Percentiles rank a stretch among this genome's conserved stretches.
Conservation (phyloP, 2,797 vertebrate genomes). For the Craterocephalus amniculus region DNA sequence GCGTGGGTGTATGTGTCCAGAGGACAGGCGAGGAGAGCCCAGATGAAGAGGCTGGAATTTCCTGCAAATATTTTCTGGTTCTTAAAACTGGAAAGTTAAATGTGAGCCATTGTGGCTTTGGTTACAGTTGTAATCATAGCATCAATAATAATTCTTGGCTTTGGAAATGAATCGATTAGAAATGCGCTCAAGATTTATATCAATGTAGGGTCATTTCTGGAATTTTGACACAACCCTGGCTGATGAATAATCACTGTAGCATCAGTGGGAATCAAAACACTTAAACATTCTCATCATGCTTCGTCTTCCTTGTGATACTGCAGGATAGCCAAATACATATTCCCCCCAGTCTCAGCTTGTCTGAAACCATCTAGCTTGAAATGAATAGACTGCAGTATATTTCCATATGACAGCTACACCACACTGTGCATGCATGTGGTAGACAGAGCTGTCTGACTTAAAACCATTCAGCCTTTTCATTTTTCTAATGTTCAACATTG, state of each 20-base stretch:
- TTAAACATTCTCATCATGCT: conserved; percentile 4
- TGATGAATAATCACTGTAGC: conserved; percentile 2
- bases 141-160: conserved; percentile 11
- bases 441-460: conserved; percentile 30
- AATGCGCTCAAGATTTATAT: background rate
- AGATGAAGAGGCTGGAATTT: conserved; percentile 62
- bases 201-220: background rate
- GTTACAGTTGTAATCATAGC: conserved; percentile 22
- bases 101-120: conserved; percentile 9
- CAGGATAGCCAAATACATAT: conserved; percentile 11
- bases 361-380: conserved; percentile 41
- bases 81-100: conserved; percentile 19
- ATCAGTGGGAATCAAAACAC: background rate
- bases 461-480: conserved; percentile 37
- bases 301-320: conserved; percentile 22
- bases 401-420: conserved; percentile 41
- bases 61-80: conserved; percentile 52
- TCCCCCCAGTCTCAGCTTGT: conserved; percentile 6
- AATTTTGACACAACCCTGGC: conserved; percentile 11
- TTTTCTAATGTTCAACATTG: conserved; percentile 27
- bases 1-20: conserved; percentile 6
- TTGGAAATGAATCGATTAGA: conserved; percentile 27
- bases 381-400: conserved; percentile 23
- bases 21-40: conserved; percentile 33
- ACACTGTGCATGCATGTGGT: conserved; percentile 24